These are phyloP conservation scores for Saccostrea glomerata DNA, from an alignment of 1,140 invertebrate genomes.

Conservation along the genomic window DNA sequence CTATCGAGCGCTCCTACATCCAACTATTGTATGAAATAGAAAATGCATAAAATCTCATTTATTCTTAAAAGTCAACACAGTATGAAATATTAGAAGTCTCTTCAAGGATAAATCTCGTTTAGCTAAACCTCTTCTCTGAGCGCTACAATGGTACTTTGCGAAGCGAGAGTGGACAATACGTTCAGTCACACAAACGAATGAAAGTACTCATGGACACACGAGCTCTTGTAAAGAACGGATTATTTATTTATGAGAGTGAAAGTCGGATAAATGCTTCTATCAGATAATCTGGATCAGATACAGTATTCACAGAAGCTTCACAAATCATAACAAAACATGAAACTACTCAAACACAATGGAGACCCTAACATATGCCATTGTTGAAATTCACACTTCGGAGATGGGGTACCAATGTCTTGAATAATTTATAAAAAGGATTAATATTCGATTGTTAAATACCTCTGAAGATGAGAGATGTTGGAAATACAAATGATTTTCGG, in stretches of 20 bases:
- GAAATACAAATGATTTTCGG: background rate
- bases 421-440: slow-evolving; percentile 34
- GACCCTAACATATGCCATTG: background rate
- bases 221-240: slow-evolving; percentile 34
- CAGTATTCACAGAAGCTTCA: slow-evolving; percentile 29
- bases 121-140: slow-evolving; percentile 39
- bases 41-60: slow-evolving; percentile 56
- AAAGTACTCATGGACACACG: slow-evolving; percentile 22
- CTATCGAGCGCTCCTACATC: slow-evolving; percentile 39
- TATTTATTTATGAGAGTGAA: slow-evolving; percentile 41
- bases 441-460: background rate
- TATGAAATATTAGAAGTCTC: slow-evolving; percentile 56
- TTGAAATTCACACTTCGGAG: background rate
- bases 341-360: slow-evolving; percentile 28
- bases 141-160: slow-evolving; percentile 43
- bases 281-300: slow-evolving; percentile 34
- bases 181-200: slow-evolving; percentile 50
- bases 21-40: slow-evolving; percentile 43
- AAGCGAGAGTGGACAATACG: slow-evolving; percentile 45
- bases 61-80: slow-evolving; percentile 58
- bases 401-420: slow-evolving; percentile 19
- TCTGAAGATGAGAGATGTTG: background rate
- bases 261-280: slow-evolving; percentile 30
- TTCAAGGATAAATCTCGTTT: slow-evolving; percentile 42
- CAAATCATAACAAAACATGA: slow-evolving; percentile 16